phyloP scores from a whole-genome alignment of 2,113 vertebrate genomes.

The Pandion haliaetus region DNA sequence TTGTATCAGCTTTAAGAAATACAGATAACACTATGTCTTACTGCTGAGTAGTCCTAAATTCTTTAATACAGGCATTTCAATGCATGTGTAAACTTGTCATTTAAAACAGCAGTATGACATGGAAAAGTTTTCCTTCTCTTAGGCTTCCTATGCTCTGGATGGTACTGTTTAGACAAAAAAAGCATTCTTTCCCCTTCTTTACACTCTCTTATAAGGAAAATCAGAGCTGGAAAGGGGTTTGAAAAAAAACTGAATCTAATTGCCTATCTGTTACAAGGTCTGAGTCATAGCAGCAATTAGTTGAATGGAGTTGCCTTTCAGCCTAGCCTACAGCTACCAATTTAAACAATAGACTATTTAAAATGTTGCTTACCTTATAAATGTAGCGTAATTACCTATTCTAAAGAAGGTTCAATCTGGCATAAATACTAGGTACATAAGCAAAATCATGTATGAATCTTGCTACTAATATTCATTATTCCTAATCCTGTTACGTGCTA shows the following conservation, averaged over 20 bases:
- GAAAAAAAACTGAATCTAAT: conserved; percentile 60
- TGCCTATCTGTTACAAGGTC: conserved; percentile 53
- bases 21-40: neutral
- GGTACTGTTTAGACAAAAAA: neutral
- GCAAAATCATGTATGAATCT: neutral
- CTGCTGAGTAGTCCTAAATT: neutral
- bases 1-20: neutral
- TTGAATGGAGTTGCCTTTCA: conserved; percentile 35
- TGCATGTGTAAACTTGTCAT: neutral
- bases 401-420: neutral
- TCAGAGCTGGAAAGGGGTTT: neutral
- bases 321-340: conserved; percentile 20
- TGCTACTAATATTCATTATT: neutral
- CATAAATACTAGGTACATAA: conserved; percentile 41
- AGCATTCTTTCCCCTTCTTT: neutral
- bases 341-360: conserved; percentile 64
- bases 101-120: neutral
- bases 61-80: neutral
- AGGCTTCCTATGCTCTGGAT: neutral
- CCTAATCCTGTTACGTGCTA: neutral
- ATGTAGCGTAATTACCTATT: conserved; percentile 47
- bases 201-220: neutral
- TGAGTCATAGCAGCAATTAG: conserved; percentile 64
- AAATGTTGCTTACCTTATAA: conserved; percentile 52
- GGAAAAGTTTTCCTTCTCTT: neutral